Evolutionary conservation across 2,113 vertebrate genomes (phyloP), one percentile per base, ranked within the genome.

Genomic region (Mobula hypostoma): DNA sequence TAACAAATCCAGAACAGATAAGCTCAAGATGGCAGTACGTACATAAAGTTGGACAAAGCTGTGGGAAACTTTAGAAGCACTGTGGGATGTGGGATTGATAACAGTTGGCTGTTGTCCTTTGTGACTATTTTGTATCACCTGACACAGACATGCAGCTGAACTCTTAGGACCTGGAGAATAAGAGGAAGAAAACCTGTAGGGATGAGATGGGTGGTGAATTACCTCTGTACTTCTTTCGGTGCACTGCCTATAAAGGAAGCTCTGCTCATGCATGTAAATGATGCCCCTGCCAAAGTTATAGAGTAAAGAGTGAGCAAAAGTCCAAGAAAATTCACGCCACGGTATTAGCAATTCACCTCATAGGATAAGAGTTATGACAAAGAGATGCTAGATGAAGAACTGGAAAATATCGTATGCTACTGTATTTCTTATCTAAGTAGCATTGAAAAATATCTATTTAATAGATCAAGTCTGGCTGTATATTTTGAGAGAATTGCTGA

Each of bases 11-110:
- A n/a, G 56, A 63, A 88, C n/a, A n/a, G 58, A 61, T 29, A 11
- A 63, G 27, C 32, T 79, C 15, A 79, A 36, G 77, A 79, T 32
- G 6, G 5, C 61, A 66, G 29, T n/a, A n/a, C 32, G 63, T 90
- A 66, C 61, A 90, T 66, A 63, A 2, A 90, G 36, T 90, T 90
- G 61, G 85, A 19, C 24, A 32, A 66, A 90, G 32, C 85, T 66
- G 85, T 88, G 85, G 83, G 85, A 88, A 7, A 14, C 58, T 5
- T 88, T 88, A 27, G 61, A 66, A 66, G n/a, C 85, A 32, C 85
- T 90, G 61, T 68, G 85, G 85, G 85, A 90, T 90, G 32, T 32
- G n/a, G 58, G 85, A 90, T 90, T 15, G n/a, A 29, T 63, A 90
- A 66, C 29, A 7, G 63, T 68, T 90, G 85, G n/a, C 61, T 66